A percentile compares a stretch with the other conserved stretches of the same genome.
Conservation (phyloP, 2,113 vertebrate genomes). For the Solenodon paradoxus region DNA sequence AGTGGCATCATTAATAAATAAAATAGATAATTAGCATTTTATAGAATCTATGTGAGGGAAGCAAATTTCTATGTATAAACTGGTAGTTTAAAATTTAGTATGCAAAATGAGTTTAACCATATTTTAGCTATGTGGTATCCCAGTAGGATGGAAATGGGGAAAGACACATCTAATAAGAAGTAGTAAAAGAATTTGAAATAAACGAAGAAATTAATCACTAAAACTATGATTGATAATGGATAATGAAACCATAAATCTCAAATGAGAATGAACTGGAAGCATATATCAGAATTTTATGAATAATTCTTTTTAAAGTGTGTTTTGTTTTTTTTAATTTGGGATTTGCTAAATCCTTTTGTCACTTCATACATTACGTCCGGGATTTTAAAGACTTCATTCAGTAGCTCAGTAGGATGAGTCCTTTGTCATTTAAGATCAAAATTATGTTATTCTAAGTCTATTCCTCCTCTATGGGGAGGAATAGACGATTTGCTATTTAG, state of each 20-base stretch:
- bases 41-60: not conserved
- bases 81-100: not conserved
- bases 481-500: not conserved
- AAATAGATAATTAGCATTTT: not conserved
- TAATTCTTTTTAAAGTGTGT: not conserved
- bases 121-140: not conserved
- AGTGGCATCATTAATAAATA: not conserved
- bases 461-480: no score
- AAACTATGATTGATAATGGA: not conserved
- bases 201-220: not conserved
- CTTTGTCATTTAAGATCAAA: not conserved
- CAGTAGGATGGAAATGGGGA: no score
- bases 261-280: not conserved
- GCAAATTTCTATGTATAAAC: not conserved
- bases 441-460: not conserved
- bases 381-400: not conserved
- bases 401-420: not conserved
- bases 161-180: no score
- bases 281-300: not conserved
- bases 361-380: not conserved
- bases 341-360: not conserved
- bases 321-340: not conserved
- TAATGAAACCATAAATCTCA: not conserved
- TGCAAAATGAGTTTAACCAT: not conserved
- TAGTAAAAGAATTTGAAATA: not conserved